phyloP scores from a whole-genome alignment of 1,140 invertebrate species.

The Brachionus paranguensis region DNA sequence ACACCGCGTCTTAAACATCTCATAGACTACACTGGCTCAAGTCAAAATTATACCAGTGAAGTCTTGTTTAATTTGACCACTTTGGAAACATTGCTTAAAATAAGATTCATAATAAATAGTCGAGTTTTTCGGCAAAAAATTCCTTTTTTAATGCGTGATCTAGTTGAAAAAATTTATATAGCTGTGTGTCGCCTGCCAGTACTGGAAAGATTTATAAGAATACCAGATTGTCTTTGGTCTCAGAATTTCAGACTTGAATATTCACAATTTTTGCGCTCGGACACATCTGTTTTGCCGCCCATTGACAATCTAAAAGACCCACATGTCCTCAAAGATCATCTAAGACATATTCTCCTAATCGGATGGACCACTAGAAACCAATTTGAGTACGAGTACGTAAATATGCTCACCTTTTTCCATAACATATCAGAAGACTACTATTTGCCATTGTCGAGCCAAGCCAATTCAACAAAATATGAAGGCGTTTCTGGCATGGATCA shows the following conservation, averaged over 20 bases:
- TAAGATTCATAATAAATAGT: slow-evolving; percentile 44
- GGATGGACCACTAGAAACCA: slow-evolving; percentile 27
- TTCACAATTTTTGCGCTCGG: not conserved
- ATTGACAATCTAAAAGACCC: slow-evolving; percentile 68
- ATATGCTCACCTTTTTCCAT: slow-evolving; percentile 30
- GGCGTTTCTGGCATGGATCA: not conserved
- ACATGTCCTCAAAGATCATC: slow-evolving; percentile 63
- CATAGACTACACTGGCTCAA: not conserved
- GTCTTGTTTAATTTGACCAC: not conserved
- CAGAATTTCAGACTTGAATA: slow-evolving; percentile 3
- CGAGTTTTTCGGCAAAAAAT: slow-evolving; percentile 59
- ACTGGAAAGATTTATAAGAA: slow-evolving; percentile 24
- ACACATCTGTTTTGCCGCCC: slow-evolving; percentile 45
- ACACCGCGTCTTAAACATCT: not conserved
- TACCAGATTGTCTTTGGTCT: not conserved
- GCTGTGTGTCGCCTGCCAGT: slow-evolving; percentile 20
- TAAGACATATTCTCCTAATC: slow-evolving; percentile 1
- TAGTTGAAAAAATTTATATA: slow-evolving; percentile 23
- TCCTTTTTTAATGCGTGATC: slow-evolving; percentile 46
- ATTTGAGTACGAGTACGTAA: slow-evolving; percentile 32
- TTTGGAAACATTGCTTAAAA: slow-evolving; percentile 16
- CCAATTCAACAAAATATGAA: not conserved
- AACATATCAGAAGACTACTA: slow-evolving; percentile 30
- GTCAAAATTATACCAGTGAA: not conserved
- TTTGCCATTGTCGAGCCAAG: not conserved